A percentile compares a stretch with the other conserved stretches of the same genome.
Evolutionary conservation across 92 coral and sea anemone species (phyloP).

Genomic region (Parazoanthus darwini): DNA sequence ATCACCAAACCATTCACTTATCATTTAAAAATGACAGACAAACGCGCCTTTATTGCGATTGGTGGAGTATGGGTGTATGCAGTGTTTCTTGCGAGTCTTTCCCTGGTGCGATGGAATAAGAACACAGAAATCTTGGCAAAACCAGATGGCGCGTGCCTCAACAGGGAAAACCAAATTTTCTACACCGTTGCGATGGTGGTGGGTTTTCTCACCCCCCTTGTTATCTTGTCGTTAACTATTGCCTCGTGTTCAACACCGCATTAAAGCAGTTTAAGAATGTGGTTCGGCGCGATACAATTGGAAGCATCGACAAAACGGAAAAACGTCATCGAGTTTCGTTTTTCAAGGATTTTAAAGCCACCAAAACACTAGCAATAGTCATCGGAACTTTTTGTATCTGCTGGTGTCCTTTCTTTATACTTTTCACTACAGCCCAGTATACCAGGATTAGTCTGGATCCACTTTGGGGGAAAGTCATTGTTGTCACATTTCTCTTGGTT

Average conservation of each 20-base stretch:
- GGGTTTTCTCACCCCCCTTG: constrained; percentile 81
- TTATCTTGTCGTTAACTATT: constrained; percentile 76
- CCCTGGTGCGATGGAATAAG: constrained; percentile 63
- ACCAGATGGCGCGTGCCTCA: constrained; percentile 47
- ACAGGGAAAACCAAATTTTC: constrained; percentile 67
- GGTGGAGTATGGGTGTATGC: constrained; percentile 84
- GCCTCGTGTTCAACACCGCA: constrained; percentile 78
- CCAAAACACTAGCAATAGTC: constrained; percentile 89
- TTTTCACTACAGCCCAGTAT: constrained; percentile 78
- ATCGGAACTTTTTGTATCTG: constrained; percentile 90
- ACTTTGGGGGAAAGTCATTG: constrained; percentile 39
- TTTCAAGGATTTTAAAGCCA: constrained; percentile 87
- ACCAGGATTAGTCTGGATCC: neutral
- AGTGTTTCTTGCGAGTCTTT: constrained; percentile 64
- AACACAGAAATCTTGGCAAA: constrained; percentile 22
- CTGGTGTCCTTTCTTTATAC: constrained; percentile 93
- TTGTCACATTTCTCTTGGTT: constrained; percentile 47
- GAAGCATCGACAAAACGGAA: constrained; percentile 46
- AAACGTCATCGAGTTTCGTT: constrained; percentile 55
- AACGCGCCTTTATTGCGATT: constrained; percentile 70
- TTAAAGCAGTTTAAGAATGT: constrained; percentile 88
- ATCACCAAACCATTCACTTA: constrained; percentile 61
- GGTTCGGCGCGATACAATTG: constrained; percentile 21
- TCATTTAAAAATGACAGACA: constrained; percentile 74
- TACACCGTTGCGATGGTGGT: constrained; percentile 88